These are phyloP conservation scores for Gymnogyps californianus DNA, from an alignment of 2,113 vertebrate genomes.

Conservation along the genomic window DNA sequence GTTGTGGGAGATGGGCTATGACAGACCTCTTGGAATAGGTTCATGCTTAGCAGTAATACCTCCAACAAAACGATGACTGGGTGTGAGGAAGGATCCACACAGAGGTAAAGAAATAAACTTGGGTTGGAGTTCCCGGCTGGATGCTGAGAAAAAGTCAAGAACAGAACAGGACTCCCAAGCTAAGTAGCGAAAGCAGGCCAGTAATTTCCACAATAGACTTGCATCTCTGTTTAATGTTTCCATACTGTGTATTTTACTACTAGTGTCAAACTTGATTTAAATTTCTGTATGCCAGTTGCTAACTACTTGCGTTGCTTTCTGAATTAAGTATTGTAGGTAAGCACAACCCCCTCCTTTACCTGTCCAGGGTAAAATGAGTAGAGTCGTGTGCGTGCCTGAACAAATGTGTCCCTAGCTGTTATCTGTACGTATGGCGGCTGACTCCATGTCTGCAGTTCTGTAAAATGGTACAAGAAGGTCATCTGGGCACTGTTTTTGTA, in stretches of 20 bases:
- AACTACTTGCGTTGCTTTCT: background rate
- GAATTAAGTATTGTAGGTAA: background rate
- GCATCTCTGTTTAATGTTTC: background rate
- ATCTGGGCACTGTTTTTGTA: too few species aligned
- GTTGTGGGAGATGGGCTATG: background rate
- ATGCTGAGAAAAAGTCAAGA: background rate
- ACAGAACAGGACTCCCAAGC: background rate
- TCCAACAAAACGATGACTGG: background rate
- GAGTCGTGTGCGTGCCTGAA: accelerated
- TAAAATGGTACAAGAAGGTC: too few species aligned
- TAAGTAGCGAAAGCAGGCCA: background rate
- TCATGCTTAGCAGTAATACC: background rate
- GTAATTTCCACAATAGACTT: background rate
- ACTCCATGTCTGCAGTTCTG: accelerated
- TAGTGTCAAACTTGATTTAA: background rate
- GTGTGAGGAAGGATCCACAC: background rate
- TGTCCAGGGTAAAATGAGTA: too few species aligned
- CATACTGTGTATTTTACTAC: background rate
- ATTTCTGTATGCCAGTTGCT: background rate
- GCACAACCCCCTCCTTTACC: background rate
- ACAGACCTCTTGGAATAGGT: background rate
- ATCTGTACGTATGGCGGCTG: accelerated
- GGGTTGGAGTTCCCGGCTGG: background rate
- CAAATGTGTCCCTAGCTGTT: accelerated
- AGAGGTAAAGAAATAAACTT: background rate